phyloP scores from a whole-genome alignment of 2,113 vertebrate genomes.

The Oxyura jamaicensis region DNA sequence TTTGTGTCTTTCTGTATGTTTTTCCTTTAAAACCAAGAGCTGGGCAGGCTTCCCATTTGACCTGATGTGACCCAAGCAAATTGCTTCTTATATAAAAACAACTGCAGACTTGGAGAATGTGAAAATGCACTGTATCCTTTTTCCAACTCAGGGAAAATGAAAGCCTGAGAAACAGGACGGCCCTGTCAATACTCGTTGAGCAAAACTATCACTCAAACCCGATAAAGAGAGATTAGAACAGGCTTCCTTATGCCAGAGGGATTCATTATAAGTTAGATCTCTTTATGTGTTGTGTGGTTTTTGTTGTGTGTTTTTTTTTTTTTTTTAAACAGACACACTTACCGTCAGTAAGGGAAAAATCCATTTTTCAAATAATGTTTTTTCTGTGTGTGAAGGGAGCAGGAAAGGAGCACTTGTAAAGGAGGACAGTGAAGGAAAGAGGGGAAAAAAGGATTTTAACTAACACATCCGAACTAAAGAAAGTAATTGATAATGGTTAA shows the following conservation, averaged over 20 bases:
- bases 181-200: constrained; percentile 76
- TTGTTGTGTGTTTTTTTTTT: constrained; percentile 34
- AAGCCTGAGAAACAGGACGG: constrained; percentile 78
- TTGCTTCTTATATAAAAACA: constrained; percentile 90
- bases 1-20: constrained; percentile 90
- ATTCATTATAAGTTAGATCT: constrained; percentile 73
- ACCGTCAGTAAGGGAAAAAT: constrained; percentile 28
- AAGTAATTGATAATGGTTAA: constrained; percentile 49
- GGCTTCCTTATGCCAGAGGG: constrained; percentile 72
- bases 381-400: constrained; percentile 13
- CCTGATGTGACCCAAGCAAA: constrained; percentile 86
- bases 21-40: constrained; percentile 88
- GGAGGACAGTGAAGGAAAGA: not conserved
- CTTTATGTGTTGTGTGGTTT: constrained; percentile 14
- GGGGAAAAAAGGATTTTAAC: not conserved
- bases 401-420: constrained; percentile 16
- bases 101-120: constrained; percentile 84
- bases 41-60: constrained; percentile 86
- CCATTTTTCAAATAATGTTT: constrained; percentile 18
- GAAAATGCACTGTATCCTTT: constrained; percentile 82
- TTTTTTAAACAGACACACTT: constrained; percentile 58
- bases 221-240: constrained; percentile 77
- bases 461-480: not conserved
- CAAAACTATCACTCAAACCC: constrained; percentile 76
- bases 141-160: constrained; percentile 74